Base-by-base conservation (phyloP, 2,797 vertebrate species). In the Pseudochaenichthys georgianus region DNA sequence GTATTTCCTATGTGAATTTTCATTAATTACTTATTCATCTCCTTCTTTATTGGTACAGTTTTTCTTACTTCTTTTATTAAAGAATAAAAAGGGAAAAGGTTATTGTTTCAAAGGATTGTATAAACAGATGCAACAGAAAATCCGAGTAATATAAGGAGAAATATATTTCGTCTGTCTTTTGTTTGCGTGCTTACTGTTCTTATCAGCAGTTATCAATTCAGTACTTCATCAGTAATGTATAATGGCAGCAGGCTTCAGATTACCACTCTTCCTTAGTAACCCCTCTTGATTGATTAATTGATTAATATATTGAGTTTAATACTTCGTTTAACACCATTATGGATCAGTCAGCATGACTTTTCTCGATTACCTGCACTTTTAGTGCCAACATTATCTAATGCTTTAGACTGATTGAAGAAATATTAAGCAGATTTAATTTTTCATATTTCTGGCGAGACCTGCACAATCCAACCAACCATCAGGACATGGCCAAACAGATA, bases 251-350 rank as follows among this genome's bases (percentile, higher is more conserved):
- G 19, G 12, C 47, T 42, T 38, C 17, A 23, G 17, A 15, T 38
- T 50, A 4, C 11, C 55, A 38, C 31, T 48, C 5, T 3, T 34
- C 46, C 4, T 51, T 31, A 31, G 9, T 45, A 51, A 17, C 9
- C 34, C 23, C 9, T 43, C 31, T 57, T 58, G 62, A 47, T 15
- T 59, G 6, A 8, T 31, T 59, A 2, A 50, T 42, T 54, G 2
- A 59, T 38, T 72, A 61, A 1, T 17, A 8, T 19, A 21, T 19
- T 48, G 45, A 31, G 52, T 47, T 64, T 64, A 13, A 73, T 50
- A 50, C 42, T 58, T 73, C 28, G 12, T 45, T 7, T 43, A 17
- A 2, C 47, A 15, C n/a, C 19, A 3, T 15, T 51, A 31, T 51
- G 9, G 58, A 23, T 54, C 23, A 5, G 2, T 66, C 63, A 46